phyloP scores from a whole-genome alignment of 2,797 vertebrate species.

The Thalassophryne amazonica region DNA sequence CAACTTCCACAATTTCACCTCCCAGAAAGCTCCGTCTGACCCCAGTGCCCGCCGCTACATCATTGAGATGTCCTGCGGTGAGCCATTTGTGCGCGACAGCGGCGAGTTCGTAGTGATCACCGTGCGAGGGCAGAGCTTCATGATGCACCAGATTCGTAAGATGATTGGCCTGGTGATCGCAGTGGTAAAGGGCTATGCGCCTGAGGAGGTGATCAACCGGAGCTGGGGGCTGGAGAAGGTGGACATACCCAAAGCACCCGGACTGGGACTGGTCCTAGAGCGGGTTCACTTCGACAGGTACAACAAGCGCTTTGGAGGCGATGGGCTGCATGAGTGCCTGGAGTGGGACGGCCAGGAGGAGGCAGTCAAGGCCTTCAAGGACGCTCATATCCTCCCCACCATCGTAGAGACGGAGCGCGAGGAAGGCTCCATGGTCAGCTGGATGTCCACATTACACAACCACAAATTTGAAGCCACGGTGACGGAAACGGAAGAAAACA shows the following conservation, averaged over 20 bases:
- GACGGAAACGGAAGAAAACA: constrained; percentile 46
- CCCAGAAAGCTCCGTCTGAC: constrained; percentile 89
- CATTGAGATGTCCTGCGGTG: constrained; percentile 89
- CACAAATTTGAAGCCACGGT: constrained; percentile 86
- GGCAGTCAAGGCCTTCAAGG: constrained; percentile 84
- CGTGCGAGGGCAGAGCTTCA: constrained; percentile 96
- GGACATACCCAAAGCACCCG: constrained; percentile 93
- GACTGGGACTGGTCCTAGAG: constrained; percentile 92
- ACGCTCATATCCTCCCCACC: constrained; percentile 90
- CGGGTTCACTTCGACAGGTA: constrained; percentile 94
- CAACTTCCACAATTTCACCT: constrained; percentile 98
- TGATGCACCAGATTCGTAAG: constrained; percentile 98
- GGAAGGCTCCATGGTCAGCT: constrained; percentile 91
- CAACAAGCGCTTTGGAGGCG: constrained; percentile 90
- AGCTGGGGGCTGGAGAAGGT: constrained; percentile 93
- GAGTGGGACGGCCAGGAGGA: constrained; percentile 87
- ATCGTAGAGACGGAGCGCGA: constrained; percentile 88
- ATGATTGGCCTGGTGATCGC: constrained; percentile 98
- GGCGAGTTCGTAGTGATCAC: constrained; percentile 87
- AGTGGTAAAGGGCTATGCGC: constrained; percentile 85
- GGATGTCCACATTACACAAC: constrained; percentile 87
- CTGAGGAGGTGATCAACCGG: constrained; percentile 79
- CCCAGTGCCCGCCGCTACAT: constrained; percentile 95
- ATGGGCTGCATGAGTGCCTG: constrained; percentile 90
- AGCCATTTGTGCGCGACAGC: constrained; percentile 80